Base-by-base conservation (phyloP, 30 jellyfish, hydroid and myxozoan species). In the Turritopsis dohrnii region DNA sequence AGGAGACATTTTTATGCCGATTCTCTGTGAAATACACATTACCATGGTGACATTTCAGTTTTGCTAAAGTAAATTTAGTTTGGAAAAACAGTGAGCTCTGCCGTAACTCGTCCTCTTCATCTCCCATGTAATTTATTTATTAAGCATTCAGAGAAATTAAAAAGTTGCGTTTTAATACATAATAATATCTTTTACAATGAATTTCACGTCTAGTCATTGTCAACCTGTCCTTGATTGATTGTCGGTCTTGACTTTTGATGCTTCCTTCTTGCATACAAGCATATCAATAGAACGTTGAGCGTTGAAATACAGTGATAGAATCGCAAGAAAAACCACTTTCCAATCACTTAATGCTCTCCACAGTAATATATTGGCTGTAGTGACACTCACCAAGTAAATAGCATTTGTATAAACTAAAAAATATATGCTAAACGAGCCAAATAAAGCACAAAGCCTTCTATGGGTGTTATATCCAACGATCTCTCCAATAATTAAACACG, bases 361-460 rank as follows among this genome's bases (percentile, higher is more conserved):
- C 9, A 69, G 22, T 19, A 69, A 27, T 28, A 80, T 77, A 65
- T 16, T 30, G 1, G 95, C 84, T 27, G 98, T 91, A 0, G 82
- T 86, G 31, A 84, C 82, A 28, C 96, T 87, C 1, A 90, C 76
- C 81, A 93, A 71, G 75, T 84, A 93, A 16, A 93, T 76, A 90
- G 88, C 80, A 73, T 93, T 93, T n/a, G 98, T 79, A 29, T 74
- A 76, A 5, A 93, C 84, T 28, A 93, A 83, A 52, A 76, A 71
- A 71, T 52, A 41, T 21, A 74, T 88, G 0, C 87, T 60, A 21
- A 88, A 74, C n/a, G 90, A 52, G 28, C 95, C 96, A 26, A 71
- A 71, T 23, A 86, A 85, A 16, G 91, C 95, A 85, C 86, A 77
- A 9, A 93, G 74, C 79, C 98, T 53, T 84, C 96, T 89, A 28